These are phyloP conservation scores for Brachionus koreanus DNA, from an alignment of 1,140 invertebrate species.

Conservation along the genomic window DNA sequence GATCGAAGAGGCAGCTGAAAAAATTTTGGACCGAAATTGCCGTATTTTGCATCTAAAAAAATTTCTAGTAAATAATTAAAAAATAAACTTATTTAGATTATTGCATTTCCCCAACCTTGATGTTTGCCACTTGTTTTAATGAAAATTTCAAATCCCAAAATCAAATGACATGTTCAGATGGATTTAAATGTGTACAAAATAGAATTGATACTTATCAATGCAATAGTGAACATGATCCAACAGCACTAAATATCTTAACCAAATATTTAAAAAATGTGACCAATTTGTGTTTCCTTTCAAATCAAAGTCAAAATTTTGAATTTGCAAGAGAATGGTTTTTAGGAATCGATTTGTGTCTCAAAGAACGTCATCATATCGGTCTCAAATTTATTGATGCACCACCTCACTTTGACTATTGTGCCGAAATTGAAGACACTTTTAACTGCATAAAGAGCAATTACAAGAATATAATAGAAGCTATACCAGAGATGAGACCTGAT, in stretches of 20 bases:
- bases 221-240: background rate
- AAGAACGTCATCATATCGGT: slow-evolving; percentile 25
- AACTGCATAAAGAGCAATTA: slow-evolving; percentile 6
- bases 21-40: slow-evolving; percentile 12
- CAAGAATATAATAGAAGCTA: background rate
- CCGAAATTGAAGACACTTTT: slow-evolving; percentile 28
- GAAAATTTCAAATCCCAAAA: background rate
- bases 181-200: slow-evolving; percentile 6
- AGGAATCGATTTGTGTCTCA: slow-evolving; percentile 18
- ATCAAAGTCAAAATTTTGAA: background rate
- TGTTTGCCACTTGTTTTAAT: background rate
- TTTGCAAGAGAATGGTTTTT: slow-evolving; percentile 14
- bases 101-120: background rate
- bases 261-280: background rate
- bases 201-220: slow-evolving; percentile 19
- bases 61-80: background rate
- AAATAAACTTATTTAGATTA: slow-evolving; percentile 13
- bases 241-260: background rate
- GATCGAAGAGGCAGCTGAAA: background rate
- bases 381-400: background rate
- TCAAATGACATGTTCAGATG: background rate
- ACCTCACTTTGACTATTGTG: slow-evolving; percentile 7
- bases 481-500: background rate
- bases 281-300: background rate
- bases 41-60: background rate